Conservation (phyloP, 1,140 invertebrate genomes). For the Formica selysi region DNA sequence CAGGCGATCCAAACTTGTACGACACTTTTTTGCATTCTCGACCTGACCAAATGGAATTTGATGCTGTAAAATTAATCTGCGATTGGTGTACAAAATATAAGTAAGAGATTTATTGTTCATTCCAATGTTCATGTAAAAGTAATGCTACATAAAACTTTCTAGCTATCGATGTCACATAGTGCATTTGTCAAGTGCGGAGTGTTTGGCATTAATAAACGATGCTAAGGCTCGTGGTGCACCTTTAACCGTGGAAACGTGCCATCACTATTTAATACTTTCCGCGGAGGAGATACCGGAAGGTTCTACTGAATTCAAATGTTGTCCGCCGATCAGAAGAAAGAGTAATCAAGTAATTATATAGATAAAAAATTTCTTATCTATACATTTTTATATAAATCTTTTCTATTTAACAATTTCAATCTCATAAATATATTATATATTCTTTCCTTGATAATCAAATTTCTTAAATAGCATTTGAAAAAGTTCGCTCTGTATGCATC, state of each 20-base stretch:
- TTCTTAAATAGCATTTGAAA: constrained; percentile 25
- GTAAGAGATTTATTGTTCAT: constrained; percentile 81
- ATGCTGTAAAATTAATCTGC: constrained; percentile 88
- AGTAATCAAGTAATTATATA: constrained; percentile 31
- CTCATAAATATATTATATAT: not conserved
- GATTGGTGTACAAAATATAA: constrained; percentile 87
- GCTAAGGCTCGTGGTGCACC: constrained; percentile 83
- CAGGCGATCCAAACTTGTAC: constrained; percentile 84
- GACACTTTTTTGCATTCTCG: constrained; percentile 89
- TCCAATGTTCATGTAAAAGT: constrained; percentile 28
- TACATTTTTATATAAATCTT: not conserved
- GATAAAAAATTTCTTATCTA: not conserved
- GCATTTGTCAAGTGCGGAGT: constrained; percentile 89
- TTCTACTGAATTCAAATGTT: constrained; percentile 47
- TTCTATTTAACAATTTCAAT: not conserved
- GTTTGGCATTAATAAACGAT: constrained; percentile 85
- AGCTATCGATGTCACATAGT: constrained; percentile 90
- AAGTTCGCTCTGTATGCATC: not conserved
- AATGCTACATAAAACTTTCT: constrained; percentile 61
- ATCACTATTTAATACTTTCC: constrained; percentile 90
- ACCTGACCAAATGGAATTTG: constrained; percentile 89
- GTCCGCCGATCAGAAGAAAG: constrained; percentile 15
- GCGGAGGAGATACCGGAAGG: constrained; percentile 87
- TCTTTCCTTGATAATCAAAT: not conserved
- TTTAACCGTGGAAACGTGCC: constrained; percentile 91